A percentile compares a stretch with the other conserved stretches of the same genome.
phyloP scores from a whole-genome alignment of 2,888 invertebrate genomes.

The Polymixis lichenea region DNA sequence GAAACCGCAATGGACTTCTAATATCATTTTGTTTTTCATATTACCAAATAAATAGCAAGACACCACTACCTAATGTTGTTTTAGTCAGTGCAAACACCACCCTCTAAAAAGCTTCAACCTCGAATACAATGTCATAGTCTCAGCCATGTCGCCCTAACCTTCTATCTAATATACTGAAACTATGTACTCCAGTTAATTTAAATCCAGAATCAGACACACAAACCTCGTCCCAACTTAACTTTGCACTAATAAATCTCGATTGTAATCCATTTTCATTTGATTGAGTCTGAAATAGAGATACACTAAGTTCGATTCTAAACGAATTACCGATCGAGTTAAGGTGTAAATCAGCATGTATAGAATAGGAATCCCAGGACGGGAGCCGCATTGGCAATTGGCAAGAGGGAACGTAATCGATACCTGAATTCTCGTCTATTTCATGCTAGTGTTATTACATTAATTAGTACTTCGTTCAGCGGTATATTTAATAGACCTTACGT shows the following conservation, averaged over 20 bases:
- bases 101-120: slow-evolving; percentile 24
- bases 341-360: slow-evolving; percentile 58
- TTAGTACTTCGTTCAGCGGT: slow-evolving; percentile 44
- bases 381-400: slow-evolving; percentile 48
- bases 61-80: slow-evolving; percentile 3
- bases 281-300: slow-evolving; percentile 50
- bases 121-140: neutral
- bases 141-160: neutral
- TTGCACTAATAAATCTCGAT: slow-evolving; percentile 21
- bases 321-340: slow-evolving; percentile 54
- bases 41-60: neutral
- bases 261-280: slow-evolving; percentile 56
- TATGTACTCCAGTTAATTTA: slow-evolving; percentile 9
- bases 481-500: slow-evolving; percentile 49
- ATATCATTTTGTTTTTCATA: neutral
- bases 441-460: slow-evolving; percentile 45
- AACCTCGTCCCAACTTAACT: slow-evolving; percentile 22
- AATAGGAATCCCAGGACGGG: slow-evolving; percentile 50
- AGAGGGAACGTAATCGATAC: slow-evolving; percentile 55
- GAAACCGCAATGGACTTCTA: neutral
- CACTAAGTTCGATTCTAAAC: slow-evolving; percentile 49
- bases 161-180: neutral
- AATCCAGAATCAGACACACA: slow-evolving; percentile 8
- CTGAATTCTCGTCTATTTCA: slow-evolving; percentile 42
- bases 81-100: slow-evolving; percentile 10